Evolutionary conservation across 2,113 vertebrate genomes (phyloP).

Genomic region (Cettia cetti): DNA sequence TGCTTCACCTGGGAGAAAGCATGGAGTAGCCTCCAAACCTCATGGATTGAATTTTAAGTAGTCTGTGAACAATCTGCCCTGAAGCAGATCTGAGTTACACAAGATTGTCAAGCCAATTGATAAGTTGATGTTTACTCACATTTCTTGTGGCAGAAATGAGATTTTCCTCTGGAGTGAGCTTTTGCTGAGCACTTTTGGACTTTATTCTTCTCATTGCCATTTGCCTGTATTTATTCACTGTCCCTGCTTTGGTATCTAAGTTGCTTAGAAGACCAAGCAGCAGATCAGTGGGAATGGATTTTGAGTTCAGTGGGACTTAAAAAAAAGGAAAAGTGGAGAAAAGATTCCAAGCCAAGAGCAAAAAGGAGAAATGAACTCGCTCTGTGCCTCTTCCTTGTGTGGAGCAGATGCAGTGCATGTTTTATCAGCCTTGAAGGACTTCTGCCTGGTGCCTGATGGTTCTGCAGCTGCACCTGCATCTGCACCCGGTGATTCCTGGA

Average conservation of each 20-base stretch:
- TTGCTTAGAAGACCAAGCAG: neutral
- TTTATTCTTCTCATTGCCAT: neutral
- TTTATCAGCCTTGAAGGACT: constrained; percentile 45
- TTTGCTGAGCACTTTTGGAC: neutral
- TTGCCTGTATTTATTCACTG: neutral
- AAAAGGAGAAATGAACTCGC: neutral
- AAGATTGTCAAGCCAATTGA: neutral
- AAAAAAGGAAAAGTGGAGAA: neutral
- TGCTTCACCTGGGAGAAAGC: neutral
- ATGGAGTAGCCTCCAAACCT: neutral
- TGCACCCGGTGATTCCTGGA: neutral
- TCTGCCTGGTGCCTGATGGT: neutral
- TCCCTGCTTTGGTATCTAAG: no score
- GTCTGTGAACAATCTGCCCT: neutral
- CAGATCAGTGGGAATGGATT: neutral
- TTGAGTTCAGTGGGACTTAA: neutral
- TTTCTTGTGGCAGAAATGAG: neutral
- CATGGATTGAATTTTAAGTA: neutral
- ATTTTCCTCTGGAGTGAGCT: neutral
- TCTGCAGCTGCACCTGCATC: constrained; percentile 43
- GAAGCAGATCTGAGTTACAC: neutral
- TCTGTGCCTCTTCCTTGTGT: neutral
- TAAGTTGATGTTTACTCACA: neutral
- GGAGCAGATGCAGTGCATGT: constrained; percentile 21
- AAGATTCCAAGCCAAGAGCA: neutral